Evolutionary conservation across 1,140 invertebrate genomes (phyloP), one percentile per base, ranked within the genome.

Genomic region (Drosophila neocordata): DNA sequence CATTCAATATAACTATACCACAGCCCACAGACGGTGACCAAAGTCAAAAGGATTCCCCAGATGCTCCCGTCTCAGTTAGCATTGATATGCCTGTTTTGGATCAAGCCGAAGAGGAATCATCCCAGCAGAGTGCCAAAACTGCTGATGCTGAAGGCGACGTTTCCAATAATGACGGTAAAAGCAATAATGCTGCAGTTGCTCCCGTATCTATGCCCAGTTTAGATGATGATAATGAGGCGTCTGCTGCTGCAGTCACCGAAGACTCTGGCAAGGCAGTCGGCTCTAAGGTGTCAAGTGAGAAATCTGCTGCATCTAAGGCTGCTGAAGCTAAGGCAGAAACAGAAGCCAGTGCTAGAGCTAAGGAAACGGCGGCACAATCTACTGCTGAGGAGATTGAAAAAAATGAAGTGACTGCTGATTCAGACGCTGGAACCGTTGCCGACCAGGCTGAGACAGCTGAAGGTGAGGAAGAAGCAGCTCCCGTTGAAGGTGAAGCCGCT

Each of bases 171-270:
- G 75, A 78, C 13, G 55, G 65, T 72, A 90, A 85, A 44, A 67
- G 78, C 1, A 71, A 48, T 20, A 48, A 48, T 48, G 41, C 63
- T 57, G 61, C 64, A 4, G 80, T 74, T 1, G 80, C 81, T 2
- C 90, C 91, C 1, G 91, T 92, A 15, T 91, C 89, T 22, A 92
- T 92, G 91, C 91, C 91, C 38, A 92, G 91, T 62, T 65, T 92
- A 48, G 91, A 92, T 62, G 91, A 92, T 73, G 91, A 92, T 57
- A 89, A 80, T 51, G 84, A 89, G 48, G 85, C 81, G 4, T 67
- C 81, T n/a, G 58, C 68, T 1, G 64, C 62, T n/a, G 35, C 51
- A 51, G 68, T 44, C 7, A 48, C 60, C 7, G 69, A 67, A 5
- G 78, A 84, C 13, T 15, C 27, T 11, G 31, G 13, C 53, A 56